Base-by-base conservation (phyloP, 2,113 vertebrate species). In the Periophthalmodon schlosseri region DNA sequence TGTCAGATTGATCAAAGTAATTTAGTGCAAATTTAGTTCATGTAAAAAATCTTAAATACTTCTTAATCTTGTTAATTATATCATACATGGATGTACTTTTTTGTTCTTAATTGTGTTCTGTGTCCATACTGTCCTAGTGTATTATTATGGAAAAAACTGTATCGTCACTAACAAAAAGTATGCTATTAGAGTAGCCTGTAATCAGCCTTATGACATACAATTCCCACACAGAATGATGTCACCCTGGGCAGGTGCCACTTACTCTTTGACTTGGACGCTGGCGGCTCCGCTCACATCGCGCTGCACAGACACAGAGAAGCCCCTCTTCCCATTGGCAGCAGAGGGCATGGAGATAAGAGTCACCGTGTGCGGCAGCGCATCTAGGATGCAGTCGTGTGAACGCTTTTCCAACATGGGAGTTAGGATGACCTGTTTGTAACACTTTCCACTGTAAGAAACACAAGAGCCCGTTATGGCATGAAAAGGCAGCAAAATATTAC, bases 251-350 rank as follows among this genome's bases (percentile, higher is more conserved):
- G 36, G 39, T 61, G 44, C 72, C 81, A 98, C 97, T 97, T 82
- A 99, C 97, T 98, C 96, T 94, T 96, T 96, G 79, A 99, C 96
- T 82, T 96, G 95, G 70, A 99, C 96, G 0, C 93, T 95, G n/a
- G 95, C 94, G 11, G 92, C 93, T 5, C 95, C 94, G 74, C 88
- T 94, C 84, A 91, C 93, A 79, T 94, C 95, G 52, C 96, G 91
- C 68, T 94, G 88, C 46, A 97, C 94, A 0, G 96, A 93, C 74
- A 98, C 96, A 0, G 96, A 96, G 88, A 99, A 95, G 5, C 97
- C 97, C 58, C 96, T 93, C 83, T 95, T 94, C 82, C 96, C 95
- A 28, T 96, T 95, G 0, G 95, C 93, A 24, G 96, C 95, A 20
- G 97, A 95, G 0, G 96, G 97, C 95, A 99, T 95, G 16, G 96